Conservation (phyloP, 2,797 vertebrate genomes). For the Antrozous pallidus region DNA sequence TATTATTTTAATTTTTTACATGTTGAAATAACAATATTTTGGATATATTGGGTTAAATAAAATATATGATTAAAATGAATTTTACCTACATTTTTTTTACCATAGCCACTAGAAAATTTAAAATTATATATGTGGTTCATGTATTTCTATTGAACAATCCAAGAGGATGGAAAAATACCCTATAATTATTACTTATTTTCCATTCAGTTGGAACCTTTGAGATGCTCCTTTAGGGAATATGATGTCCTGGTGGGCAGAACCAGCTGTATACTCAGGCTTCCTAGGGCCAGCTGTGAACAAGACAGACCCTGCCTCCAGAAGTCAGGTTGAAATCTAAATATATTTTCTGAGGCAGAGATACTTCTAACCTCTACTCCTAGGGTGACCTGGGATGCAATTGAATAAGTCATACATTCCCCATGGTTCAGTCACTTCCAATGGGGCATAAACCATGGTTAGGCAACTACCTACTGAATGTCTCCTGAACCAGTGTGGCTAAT, state of each 20-base stretch:
- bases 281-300: not conserved
- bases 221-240: not conserved
- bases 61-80: not conserved
- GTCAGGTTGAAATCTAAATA: constrained; percentile 3
- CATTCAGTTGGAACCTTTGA: not conserved
- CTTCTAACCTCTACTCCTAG: not conserved
- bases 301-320: not conserved
- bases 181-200: not conserved
- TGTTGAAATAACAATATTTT: not conserved
- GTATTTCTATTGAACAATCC: not conserved
- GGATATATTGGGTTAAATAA: not conserved
- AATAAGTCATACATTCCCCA: not conserved
- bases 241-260: not conserved
- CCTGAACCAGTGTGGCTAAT: constrained; percentile 64
- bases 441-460: constrained; percentile 43
- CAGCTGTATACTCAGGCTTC: not conserved
- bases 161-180: not conserved
- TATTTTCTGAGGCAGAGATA: not conserved
- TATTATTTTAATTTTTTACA: constrained; percentile 11
- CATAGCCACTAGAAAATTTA: not conserved
- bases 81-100: not conserved
- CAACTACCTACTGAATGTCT: constrained; percentile 50
- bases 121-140: not conserved
- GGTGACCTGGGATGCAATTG: not conserved
- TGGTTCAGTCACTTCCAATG: constrained; percentile 63